phyloP scores from a whole-genome alignment of 92 coral and sea anemone species.

The Muricea muricata region DNA sequence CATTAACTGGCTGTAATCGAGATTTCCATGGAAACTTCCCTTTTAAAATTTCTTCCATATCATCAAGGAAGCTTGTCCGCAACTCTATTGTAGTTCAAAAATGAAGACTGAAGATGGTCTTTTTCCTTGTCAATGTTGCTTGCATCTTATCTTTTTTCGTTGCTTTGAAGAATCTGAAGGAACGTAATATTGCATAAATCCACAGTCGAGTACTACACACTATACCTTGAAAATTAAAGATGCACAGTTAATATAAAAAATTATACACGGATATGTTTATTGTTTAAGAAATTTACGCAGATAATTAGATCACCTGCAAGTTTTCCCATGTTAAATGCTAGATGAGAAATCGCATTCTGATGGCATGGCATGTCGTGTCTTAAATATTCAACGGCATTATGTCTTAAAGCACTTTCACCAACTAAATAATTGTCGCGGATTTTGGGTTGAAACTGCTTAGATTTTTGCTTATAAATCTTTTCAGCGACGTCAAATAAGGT shows the following conservation, averaged over 20 bases:
- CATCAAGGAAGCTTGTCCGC: too few species aligned
- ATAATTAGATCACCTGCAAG: slow-evolving; percentile 47
- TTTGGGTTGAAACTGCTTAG: slow-evolving; percentile 6
- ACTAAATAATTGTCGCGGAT: background rate
- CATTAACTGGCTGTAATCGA: too few species aligned
- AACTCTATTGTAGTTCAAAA: slow-evolving; percentile 40
- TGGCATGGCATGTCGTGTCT: slow-evolving; percentile 24
- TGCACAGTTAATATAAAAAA: background rate
- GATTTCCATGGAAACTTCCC: too few species aligned
- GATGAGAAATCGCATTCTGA: slow-evolving; percentile 32
- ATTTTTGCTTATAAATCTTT: slow-evolving; percentile 37
- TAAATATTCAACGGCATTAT: background rate
- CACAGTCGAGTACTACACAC: too few species aligned
- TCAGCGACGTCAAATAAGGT: slow-evolving; percentile 26
- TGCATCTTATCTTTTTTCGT: slow-evolving; percentile 52
- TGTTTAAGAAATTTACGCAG: too few species aligned
- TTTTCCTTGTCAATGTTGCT: slow-evolving; percentile 55
- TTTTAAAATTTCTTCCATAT: too few species aligned
- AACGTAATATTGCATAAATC: background rate
- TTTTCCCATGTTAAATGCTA: slow-evolving; percentile 46
- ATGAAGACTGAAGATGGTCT: slow-evolving; percentile 10
- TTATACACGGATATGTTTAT: background rate
- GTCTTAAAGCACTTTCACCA: slow-evolving; percentile 8
- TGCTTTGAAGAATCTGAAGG: slow-evolving; percentile 66
- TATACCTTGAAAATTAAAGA: background rate